Evolutionary conservation across 2,888 invertebrate genomes (phyloP).

Genomic region (Gasteruption jaculator): DNA sequence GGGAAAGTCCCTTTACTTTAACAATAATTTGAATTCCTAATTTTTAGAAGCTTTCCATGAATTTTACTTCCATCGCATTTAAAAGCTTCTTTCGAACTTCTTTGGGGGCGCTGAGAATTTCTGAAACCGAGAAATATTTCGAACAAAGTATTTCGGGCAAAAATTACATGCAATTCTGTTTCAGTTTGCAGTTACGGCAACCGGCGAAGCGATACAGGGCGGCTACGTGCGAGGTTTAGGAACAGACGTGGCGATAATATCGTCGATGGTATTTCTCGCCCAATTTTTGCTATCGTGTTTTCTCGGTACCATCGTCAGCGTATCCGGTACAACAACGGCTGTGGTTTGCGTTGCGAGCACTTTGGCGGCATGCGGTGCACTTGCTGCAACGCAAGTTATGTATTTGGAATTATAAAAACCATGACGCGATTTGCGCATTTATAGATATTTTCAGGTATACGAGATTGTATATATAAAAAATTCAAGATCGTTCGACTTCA

Average conservation of each 20-base stretch:
- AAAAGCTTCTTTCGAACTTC: no score
- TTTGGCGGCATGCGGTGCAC: constrained; percentile 79
- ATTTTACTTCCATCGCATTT: no score
- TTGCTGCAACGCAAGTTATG: constrained; percentile 81
- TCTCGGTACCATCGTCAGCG: constrained; percentile 78
- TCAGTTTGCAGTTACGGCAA: constrained; percentile 60
- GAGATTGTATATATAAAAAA: no score
- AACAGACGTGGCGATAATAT: constrained; percentile 91
- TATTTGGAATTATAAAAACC: constrained; percentile 83
- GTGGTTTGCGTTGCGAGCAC: constrained; percentile 82
- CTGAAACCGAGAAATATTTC: no score
- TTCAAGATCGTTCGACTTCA: no score
- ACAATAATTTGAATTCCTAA: no score
- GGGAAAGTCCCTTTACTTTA: no score
- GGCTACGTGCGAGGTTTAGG: constrained; percentile 81
- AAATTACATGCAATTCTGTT: constrained; percentile 26
- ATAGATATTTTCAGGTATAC: no score
- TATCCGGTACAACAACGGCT: constrained; percentile 80
- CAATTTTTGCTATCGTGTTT: constrained; percentile 86
- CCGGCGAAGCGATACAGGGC: constrained; percentile 57
- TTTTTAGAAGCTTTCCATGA: no score
- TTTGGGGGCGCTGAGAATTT: no score
- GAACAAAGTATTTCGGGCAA: no score
- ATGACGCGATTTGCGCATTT: no score
- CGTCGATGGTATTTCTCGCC: constrained; percentile 93